A percentile compares a stretch with the other conserved stretches of the same genome.
Conservation (phyloP, 2,113 vertebrate species). For the Antechinus flavipes region DNA sequence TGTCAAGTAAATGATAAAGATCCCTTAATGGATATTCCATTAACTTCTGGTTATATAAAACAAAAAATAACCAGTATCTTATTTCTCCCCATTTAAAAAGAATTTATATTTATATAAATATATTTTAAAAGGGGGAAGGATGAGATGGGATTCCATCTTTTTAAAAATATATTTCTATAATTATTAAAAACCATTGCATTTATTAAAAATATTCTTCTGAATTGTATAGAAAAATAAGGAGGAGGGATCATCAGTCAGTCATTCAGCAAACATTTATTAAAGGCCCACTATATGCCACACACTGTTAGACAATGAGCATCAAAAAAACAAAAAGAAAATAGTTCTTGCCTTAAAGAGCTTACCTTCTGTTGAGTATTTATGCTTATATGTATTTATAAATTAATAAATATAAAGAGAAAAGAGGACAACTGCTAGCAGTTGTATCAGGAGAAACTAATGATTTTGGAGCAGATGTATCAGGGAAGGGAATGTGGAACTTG, state of each 20-base stretch:
- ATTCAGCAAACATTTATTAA: background rate
- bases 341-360: background rate
- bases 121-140: background rate
- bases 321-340: background rate
- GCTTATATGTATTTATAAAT: background rate
- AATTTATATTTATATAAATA: background rate
- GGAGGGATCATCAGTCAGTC: background rate
- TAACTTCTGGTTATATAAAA: background rate
- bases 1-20: background rate
- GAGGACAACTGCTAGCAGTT: background rate
- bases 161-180: background rate
- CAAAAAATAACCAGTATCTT: background rate
- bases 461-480: background rate
- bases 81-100: background rate
- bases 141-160: background rate
- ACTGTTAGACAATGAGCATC: background rate
- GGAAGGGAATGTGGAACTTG: background rate
- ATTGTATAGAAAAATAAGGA: background rate
- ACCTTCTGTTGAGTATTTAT: background rate
- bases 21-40: background rate
- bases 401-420: background rate
- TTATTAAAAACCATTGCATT: background rate
- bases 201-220: background rate
- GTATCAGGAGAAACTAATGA: background rate
- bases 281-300: background rate